Percentiles rank a stretch among this genome's conserved stretches.
These are phyloP conservation scores for Eupleurogrammus muticus DNA, from an alignment of 2,797 vertebrate species.

Conservation along the genomic window DNA sequence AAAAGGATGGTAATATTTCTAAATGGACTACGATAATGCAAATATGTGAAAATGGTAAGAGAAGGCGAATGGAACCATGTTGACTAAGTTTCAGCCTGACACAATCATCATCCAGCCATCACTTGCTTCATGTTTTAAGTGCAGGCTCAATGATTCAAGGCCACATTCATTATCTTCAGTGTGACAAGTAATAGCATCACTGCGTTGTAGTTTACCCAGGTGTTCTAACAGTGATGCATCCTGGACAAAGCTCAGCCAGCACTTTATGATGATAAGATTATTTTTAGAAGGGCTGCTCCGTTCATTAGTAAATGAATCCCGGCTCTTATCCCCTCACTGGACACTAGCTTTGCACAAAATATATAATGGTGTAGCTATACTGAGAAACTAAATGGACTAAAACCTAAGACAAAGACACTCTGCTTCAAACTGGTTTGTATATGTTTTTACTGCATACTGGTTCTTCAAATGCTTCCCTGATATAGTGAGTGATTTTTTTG, in stretches of 20 bases:
- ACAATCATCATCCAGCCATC: neutral
- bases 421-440: conserved; percentile 9
- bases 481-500: conserved; percentile 1
- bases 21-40: no score
- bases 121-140: neutral
- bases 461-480: conserved; percentile 3
- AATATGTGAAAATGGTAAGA: no score
- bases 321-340: conserved; percentile 39
- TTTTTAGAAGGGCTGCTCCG: conserved; percentile 17
- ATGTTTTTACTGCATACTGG: conserved; percentile 9
- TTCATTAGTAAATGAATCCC: conserved; percentile 36
- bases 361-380: conserved; percentile 22
- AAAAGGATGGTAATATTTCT: no score
- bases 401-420: conserved; percentile 25
- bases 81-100: neutral
- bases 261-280: conserved; percentile 24
- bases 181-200: conserved; percentile 4
- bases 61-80: neutral
- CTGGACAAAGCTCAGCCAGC: conserved; percentile 15
- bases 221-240: conserved; percentile 13
- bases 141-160: conserved; percentile 17
- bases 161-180: conserved; percentile 14
- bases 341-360: conserved; percentile 14
- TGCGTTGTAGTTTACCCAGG: conserved; percentile 16
- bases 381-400: conserved; percentile 32